Evolutionary conservation across 2,113 vertebrate genomes (phyloP).

Genomic region (Pyxicephalus adspersus): DNA sequence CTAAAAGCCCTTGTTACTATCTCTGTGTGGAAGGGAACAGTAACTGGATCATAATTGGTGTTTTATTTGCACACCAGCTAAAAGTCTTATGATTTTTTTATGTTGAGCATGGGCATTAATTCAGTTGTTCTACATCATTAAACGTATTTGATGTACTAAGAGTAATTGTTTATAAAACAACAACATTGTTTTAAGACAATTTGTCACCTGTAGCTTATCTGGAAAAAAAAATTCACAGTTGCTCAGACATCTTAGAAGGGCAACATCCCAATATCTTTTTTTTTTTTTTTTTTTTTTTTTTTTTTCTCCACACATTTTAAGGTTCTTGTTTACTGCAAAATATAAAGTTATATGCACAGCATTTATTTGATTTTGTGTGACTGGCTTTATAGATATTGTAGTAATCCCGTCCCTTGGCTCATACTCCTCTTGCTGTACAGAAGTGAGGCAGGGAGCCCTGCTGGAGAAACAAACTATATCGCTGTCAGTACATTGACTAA

Average conservation of each 20-base stretch:
- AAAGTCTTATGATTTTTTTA: constrained; percentile 18
- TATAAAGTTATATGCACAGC: too few species aligned
- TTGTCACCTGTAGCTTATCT: not conserved
- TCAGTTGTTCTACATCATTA: not conserved
- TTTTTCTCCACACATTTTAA: too few species aligned
- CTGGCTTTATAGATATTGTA: too few species aligned
- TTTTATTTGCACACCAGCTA: not conserved
- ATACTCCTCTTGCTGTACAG: too few species aligned
- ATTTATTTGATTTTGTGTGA: too few species aligned
- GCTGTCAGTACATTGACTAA: too few species aligned
- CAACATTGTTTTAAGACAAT: not conserved
- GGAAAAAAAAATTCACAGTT: not conserved
- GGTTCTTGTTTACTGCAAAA: too few species aligned
- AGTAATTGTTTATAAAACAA: not conserved
- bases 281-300: too few species aligned
- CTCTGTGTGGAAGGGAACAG: not conserved
- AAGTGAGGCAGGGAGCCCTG: too few species aligned
- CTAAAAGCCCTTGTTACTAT: constrained; percentile 6
- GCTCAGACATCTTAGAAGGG: not conserved
- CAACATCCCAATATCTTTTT: too few species aligned
- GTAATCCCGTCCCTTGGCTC: too few species aligned
- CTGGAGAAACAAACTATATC: too few species aligned
- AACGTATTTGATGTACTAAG: not conserved
- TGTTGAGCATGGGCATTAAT: constrained; percentile 31
- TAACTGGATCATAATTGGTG: not conserved